A percentile compares a stretch with the other conserved stretches of the same genome.
These are phyloP conservation scores for Aphaenogaster ashmeadi DNA, from an alignment of 1,140 invertebrate genomes.

Conservation along the genomic window DNA sequence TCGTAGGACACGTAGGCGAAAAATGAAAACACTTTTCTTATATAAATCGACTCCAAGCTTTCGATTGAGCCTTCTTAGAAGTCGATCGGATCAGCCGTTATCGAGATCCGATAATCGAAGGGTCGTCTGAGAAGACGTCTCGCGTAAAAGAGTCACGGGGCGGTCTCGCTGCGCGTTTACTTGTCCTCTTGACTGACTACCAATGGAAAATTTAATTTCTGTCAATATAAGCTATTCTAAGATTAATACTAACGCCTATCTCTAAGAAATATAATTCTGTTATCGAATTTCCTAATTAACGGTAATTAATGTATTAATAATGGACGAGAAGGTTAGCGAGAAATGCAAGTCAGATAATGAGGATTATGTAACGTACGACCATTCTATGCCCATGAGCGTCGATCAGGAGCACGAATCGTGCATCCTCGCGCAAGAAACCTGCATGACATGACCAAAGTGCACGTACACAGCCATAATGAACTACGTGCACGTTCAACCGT, in stretches of 20 bases:
- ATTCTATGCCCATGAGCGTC: constrained; percentile 84
- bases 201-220: not conserved
- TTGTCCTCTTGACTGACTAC: too few relatives aligned
- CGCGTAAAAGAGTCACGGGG: too few relatives aligned
- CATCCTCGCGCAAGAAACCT: constrained; percentile 83
- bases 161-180: too few relatives aligned
- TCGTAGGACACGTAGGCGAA: too few relatives aligned
- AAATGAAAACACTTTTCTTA: too few relatives aligned
- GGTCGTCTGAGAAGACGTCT: too few relatives aligned
- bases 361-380: constrained; percentile 83
- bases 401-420: constrained; percentile 86
- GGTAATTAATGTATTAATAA: constrained; percentile 15
- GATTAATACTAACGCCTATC: not conserved
- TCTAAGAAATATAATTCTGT: not conserved
- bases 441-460: constrained; percentile 85
- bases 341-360: constrained; percentile 65
- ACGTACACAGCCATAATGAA: constrained; percentile 80
- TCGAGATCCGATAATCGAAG: too few relatives aligned
- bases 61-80: too few relatives aligned
- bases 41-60: too few relatives aligned
- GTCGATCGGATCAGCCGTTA: too few relatives aligned
- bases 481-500: constrained; percentile 78
- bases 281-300: not conserved
- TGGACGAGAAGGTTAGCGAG: constrained; percentile 74
- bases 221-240: not conserved